phyloP scores from a whole-genome alignment of 2,113 vertebrate genomes.

The Turnix velox region DNA sequence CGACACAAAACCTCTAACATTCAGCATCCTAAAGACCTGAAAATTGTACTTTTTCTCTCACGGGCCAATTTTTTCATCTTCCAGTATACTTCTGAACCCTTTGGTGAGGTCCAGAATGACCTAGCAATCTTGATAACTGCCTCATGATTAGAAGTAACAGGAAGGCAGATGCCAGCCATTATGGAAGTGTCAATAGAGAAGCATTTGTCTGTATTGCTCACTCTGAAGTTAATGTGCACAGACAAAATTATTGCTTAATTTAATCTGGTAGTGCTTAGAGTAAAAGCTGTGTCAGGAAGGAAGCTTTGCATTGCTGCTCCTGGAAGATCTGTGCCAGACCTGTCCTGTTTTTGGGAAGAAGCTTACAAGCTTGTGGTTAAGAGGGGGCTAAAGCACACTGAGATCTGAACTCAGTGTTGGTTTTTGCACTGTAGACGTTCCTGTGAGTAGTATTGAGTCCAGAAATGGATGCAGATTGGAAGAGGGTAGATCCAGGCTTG shows the following conservation, averaged over 20 bases:
- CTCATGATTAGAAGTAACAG: not conserved
- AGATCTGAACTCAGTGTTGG: not conserved
- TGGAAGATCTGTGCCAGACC: not conserved
- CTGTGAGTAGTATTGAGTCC: not conserved
- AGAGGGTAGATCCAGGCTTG: too few relatives aligned
- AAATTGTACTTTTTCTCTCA: not conserved
- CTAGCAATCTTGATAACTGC: not conserved
- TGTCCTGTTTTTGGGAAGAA: not conserved
- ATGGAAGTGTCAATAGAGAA: not conserved
- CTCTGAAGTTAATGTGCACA: not conserved
- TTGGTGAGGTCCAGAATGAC: not conserved
- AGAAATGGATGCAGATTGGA: too few relatives aligned
- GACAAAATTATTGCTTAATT: not conserved
- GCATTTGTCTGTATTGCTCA: not conserved
- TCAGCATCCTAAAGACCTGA: accelerated
- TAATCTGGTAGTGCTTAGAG: not conserved
- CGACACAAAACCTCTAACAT: not conserved
- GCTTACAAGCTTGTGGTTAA: not conserved
- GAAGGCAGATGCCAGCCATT: not conserved
- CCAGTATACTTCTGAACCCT: not conserved
- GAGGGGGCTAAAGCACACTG: accelerated
- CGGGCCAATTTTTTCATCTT: not conserved
- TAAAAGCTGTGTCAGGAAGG: not conserved
- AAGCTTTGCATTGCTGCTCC: not conserved
- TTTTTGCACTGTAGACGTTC: not conserved